Percentiles rank a stretch among this genome's conserved stretches.
Conservation (phyloP, 2,888 invertebrate species). For the Philereme transversata region DNA sequence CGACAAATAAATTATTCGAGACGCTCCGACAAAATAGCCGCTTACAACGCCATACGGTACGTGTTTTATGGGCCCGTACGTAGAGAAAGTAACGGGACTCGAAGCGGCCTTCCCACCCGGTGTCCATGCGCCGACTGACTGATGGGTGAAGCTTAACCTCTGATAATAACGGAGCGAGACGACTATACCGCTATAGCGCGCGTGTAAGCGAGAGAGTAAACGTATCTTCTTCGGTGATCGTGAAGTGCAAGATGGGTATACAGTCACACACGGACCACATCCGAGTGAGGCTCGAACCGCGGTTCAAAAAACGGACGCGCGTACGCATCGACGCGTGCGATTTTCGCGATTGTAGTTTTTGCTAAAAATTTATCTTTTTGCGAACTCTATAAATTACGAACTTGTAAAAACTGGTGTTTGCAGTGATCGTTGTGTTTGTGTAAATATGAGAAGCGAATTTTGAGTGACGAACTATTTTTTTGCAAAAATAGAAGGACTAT, state of each 20-base stretch:
- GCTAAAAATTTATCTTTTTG: constrained; percentile 37
- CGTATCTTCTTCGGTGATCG: constrained; percentile 83
- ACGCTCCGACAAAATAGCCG: constrained; percentile 62
- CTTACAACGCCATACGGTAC: constrained; percentile 61
- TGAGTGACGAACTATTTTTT: constrained; percentile 57
- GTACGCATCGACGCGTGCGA: constrained; percentile 69
- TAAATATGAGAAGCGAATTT: constrained; percentile 53
- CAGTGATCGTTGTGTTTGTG: constrained; percentile 51
- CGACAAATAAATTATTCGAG: constrained; percentile 64
- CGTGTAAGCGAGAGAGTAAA: constrained; percentile 60
- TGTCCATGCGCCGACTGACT: constrained; percentile 78
- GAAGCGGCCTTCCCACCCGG: constrained; percentile 73
- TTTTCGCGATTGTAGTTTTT: constrained; percentile 52
- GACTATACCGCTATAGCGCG: constrained; percentile 43
- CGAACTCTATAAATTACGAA: constrained; percentile 42
- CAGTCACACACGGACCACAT: constrained; percentile 82
- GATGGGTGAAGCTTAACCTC: constrained; percentile 80
- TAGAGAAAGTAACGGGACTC: constrained; percentile 74
- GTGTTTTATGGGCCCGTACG: constrained; percentile 66
- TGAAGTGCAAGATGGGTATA: constrained; percentile 81
- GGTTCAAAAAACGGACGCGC: constrained; percentile 76
- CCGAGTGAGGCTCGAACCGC: constrained; percentile 76
- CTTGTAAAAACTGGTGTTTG: constrained; percentile 38
- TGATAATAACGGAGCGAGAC: constrained; percentile 80
- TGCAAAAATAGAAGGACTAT: constrained; percentile 48